Conservation (phyloP, 2,888 invertebrate species). For the Epiblema foenella region DNA sequence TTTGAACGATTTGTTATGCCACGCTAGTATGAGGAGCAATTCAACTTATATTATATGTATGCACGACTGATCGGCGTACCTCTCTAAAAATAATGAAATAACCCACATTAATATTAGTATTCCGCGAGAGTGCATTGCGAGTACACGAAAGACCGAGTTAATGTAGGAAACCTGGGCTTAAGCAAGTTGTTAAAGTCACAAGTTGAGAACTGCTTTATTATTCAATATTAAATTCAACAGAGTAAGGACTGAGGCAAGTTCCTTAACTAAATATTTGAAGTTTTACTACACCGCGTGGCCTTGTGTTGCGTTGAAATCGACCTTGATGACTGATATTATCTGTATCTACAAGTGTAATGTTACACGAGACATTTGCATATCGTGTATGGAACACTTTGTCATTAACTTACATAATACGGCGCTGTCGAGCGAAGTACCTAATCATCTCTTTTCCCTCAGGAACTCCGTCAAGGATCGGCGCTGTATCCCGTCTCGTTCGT, state of each 20-base stretch:
- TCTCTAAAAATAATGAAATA: slow-evolving; percentile 31
- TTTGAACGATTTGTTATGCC: slow-evolving; percentile 25
- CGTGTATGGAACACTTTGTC: slow-evolving; percentile 41
- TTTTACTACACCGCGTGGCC: slow-evolving; percentile 67
- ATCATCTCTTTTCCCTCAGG: slow-evolving; percentile 63
- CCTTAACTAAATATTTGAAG: slow-evolving; percentile 81
- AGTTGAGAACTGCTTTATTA: slow-evolving; percentile 81
- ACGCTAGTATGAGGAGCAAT: slow-evolving; percentile 21
- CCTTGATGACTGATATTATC: slow-evolving; percentile 51
- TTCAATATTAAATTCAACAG: slow-evolving; percentile 82
- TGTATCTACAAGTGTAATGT: slow-evolving; percentile 17
- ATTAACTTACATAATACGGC: slow-evolving; percentile 38
- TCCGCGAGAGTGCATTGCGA: slow-evolving; percentile 50
- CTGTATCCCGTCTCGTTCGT: slow-evolving; percentile 91
- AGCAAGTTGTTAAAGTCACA: slow-evolving; percentile 78
- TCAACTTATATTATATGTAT: slow-evolving; percentile 18
- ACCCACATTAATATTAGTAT: slow-evolving; percentile 56
- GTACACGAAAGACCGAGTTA: slow-evolving; percentile 59
- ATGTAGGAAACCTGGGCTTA: slow-evolving; percentile 73
- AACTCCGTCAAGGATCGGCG: slow-evolving; percentile 91
- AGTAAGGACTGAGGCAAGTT: slow-evolving; percentile 76
- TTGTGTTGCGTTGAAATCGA: slow-evolving; percentile 55
- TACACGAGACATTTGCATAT: slow-evolving; percentile 38
- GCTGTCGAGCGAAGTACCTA: slow-evolving; percentile 40
- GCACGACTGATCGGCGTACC: slow-evolving; percentile 6